Evolutionary conservation across 1,140 invertebrate genomes (phyloP).

Genomic region (Drosophila nebulosa): DNA sequence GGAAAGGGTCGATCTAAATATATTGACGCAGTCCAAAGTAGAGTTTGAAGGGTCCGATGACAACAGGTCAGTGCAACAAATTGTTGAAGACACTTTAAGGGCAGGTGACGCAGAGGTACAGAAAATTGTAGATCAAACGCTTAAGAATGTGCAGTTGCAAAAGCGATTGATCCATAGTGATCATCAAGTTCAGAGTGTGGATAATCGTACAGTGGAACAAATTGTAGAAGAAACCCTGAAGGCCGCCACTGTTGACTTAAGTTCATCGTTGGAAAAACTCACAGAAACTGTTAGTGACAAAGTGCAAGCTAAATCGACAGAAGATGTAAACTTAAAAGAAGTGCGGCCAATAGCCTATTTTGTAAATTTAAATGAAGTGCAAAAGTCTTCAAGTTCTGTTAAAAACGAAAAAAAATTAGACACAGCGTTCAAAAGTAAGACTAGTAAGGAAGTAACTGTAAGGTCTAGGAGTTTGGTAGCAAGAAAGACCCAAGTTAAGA

Average conservation of each 20-base stretch:
- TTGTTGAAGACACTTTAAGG: conserved; percentile 64
- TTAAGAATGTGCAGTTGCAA: conserved; percentile 31
- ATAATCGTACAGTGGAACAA: conserved; percentile 43
- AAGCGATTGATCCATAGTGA: background rate
- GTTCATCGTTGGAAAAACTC: background rate
- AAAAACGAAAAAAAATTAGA: conserved; percentile 22
- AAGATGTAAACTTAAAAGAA: conserved; percentile 27
- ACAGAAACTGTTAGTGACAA: background rate
- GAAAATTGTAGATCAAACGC: conserved; percentile 62
- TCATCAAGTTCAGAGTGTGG: background rate
- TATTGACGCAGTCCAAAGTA: background rate
- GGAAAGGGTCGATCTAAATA: background rate
- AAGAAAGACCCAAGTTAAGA: conserved; percentile 10
- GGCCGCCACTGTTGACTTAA: conserved; percentile 13
- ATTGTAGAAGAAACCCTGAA: conserved; percentile 63
- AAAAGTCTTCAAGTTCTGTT: background rate
- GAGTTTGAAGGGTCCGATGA: conserved; percentile 9
- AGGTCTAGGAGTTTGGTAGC: background rate
- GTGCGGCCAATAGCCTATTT: conserved; percentile 64
- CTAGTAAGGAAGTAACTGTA: background rate
- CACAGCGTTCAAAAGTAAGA: background rate
- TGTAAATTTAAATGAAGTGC: conserved; percentile 56
- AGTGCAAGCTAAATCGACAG: background rate
- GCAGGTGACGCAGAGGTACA: conserved; percentile 60
- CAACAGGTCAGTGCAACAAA: conserved; percentile 57